Base-by-base conservation (phyloP, 35 echinoderm and acorn worm genomes). In the Eucidaris tribuloides region DNA sequence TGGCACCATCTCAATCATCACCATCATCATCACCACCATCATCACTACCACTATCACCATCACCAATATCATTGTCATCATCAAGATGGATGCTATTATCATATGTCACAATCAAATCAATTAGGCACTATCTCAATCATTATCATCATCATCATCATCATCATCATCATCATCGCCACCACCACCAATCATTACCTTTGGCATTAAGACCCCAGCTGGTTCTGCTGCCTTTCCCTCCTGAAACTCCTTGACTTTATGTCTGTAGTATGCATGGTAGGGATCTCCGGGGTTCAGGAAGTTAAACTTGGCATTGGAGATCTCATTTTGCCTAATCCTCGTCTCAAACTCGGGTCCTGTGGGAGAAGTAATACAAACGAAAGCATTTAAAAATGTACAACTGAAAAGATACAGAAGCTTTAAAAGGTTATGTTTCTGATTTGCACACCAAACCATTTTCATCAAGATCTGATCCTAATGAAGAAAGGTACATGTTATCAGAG, bases 201-300 rank as follows among this genome's bases (percentile, higher is more conserved):
- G 33, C 9, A 40, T 33, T 22, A 44, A 11, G 2, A 79, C 72
- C 0, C 55, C 80, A 22, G 54, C 28, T 0, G 91, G 87, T 55
- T 99, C 96, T 0, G n/a, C 58, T 11, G 79, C 87, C 48, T 99
- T 99, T 15, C 96, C 96, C 44, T 99, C 96, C 36, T 89, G 87
- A 81, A 99, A 99, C 40, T 99, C 96, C 29, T 99, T 92, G 58
- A 99, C 96, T 36, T 99, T 99, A 58, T 99, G 96, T 33, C 91
- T 71, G 76, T 93, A 99, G 74, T 99, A 99, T 4, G 96, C 96
- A 90, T 99, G 96, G 87, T 99, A 99, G 18, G 96, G 96, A 45
- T 99, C 96, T 0, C 90, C 90, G 34, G 82, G 89, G 78, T 99
- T 99, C 54, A 99, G 60, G 61, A 99, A 99, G 71, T 99, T 99